phyloP scores from a whole-genome alignment of 2,888 invertebrate species.

The Melolontha melolontha region DNA sequence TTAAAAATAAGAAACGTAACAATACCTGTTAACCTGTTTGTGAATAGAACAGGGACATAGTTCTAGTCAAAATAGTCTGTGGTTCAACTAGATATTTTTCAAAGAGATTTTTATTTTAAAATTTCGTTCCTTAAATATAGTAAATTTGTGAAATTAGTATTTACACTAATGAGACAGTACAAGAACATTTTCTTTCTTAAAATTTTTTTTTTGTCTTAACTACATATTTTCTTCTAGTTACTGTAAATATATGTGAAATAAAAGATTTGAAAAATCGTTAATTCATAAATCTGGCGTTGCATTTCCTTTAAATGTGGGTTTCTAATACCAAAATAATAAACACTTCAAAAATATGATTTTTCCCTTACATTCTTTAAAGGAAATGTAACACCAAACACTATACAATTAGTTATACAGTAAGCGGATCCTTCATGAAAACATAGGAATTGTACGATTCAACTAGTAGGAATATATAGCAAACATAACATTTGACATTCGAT shows the following conservation, averaged over 20 bases:
- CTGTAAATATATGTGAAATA: conserved; percentile 28
- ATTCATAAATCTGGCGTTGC: not conserved
- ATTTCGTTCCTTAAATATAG: conserved; percentile 19
- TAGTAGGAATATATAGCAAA: too few relatives aligned
- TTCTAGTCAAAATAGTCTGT: conserved; percentile 1
- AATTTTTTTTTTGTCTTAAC: conserved; percentile 24
- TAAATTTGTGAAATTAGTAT: conserved; percentile 48
- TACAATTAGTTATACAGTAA: conserved; percentile 2
- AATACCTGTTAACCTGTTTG: too few relatives aligned
- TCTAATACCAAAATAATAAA: not conserved
- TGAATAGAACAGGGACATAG: too few relatives aligned
- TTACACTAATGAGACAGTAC: conserved; percentile 46
- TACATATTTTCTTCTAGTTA: conserved; percentile 22
- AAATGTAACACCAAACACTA: conserved; percentile 22
- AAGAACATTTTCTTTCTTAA: conserved; percentile 40
- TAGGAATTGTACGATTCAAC: too few relatives aligned
- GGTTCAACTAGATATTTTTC: not conserved
- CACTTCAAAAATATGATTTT: not conserved
- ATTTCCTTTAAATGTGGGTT: not conserved
- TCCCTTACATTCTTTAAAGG: not conserved
- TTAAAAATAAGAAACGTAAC: too few relatives aligned
- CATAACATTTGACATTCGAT: too few relatives aligned
- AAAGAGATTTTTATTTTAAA: conserved; percentile 13
- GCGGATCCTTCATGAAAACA: too few relatives aligned
- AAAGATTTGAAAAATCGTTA: not conserved